phyloP scores from a whole-genome alignment of 1,140 invertebrate species.

The Uloborus diversus region DNA sequence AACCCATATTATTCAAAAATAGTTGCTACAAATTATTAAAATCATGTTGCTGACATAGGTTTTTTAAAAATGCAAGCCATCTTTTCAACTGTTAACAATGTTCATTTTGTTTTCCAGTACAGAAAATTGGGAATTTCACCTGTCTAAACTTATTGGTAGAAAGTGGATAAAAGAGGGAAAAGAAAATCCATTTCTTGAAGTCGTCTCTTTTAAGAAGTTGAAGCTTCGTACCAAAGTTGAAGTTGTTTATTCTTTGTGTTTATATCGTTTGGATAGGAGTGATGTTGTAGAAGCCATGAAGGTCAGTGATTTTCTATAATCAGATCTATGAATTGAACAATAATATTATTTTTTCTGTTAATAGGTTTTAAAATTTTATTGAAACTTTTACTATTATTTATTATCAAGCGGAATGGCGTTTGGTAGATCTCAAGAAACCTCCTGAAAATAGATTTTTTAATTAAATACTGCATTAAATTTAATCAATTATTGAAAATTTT shows the following conservation, averaged over 20 bases:
- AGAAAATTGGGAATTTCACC: constrained; percentile 63
- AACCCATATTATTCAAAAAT: no score
- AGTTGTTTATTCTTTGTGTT: constrained; percentile 88
- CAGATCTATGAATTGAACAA: not conserved
- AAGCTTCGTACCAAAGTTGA: constrained; percentile 88
- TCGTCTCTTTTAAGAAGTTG: constrained; percentile 69
- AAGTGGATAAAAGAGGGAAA: constrained; percentile 57
- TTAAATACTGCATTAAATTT: no score
- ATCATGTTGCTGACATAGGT: no score
- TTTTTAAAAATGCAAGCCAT: no score
- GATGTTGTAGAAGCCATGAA: constrained; percentile 83
- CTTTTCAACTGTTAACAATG: no score
- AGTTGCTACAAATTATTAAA: no score
- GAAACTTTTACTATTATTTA: no score
- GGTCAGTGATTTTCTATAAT: constrained; percentile 68
- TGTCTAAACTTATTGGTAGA: constrained; percentile 63
- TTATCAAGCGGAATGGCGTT: no score
- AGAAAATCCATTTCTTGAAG: not conserved
- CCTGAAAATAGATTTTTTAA: no score
- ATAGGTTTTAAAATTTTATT: no score
- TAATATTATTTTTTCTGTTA: not conserved
- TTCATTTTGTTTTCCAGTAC: constrained; percentile 61
- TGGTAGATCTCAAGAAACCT: no score
- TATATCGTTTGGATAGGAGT: constrained; percentile 88
- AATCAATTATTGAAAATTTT: no score